Base-by-base conservation (phyloP, 35 echinoderm and acorn worm genomes). In the Nesometra sesokonis region DNA sequence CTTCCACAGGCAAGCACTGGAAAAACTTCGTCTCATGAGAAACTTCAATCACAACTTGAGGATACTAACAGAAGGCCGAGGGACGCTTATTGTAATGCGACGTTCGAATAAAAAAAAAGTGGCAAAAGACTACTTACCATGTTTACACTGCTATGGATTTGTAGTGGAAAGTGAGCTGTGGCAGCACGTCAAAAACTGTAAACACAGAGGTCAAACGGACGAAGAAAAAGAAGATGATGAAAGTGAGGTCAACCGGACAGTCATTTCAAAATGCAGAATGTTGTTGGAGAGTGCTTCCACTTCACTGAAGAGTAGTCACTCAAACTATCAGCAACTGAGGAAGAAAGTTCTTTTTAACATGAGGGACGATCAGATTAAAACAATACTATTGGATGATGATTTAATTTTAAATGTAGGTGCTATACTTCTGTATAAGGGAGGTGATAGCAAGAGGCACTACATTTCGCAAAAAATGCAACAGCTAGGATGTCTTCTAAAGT, bases 111-210 rank as follows among this genome's bases (percentile, higher is more conserved):
- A 88, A 32, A 31, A 11, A 0, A 80, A 81, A 7, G 77, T 88
- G 5, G 86, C 36, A 47, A 77, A 88, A 31, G 86, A 88, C 34
- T 88, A 88, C 34, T 17, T 88, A 30, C 86, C 86, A 37, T 88
- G 86, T 19, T 3, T 38, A 2, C 38, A 79, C 15, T 87, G 86
- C 77, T 80, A 37, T 80, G 86, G 36, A 29, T 80, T 80, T 47
- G 38, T 80, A 33, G 86, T 80, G 0, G n/a, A 34, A 32, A 31
- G 35, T 31, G 86, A 46, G 32, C 31, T 88, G 31, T 88, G 78
- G 86, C 30, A 37, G 0, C 86, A 88, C 80, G 77, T 80, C 4
- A 32, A 38, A n/a, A n/a, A n/a, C n/a, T n/a, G n/a, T n/a, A 33
- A 29, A 13, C 11, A 29, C 17, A 33, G 76, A 0, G 13, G 0